These are phyloP conservation scores for Spatulosminthurus flaviceps DNA, from an alignment of 2,888 invertebrate species.

Conservation along the genomic window DNA sequence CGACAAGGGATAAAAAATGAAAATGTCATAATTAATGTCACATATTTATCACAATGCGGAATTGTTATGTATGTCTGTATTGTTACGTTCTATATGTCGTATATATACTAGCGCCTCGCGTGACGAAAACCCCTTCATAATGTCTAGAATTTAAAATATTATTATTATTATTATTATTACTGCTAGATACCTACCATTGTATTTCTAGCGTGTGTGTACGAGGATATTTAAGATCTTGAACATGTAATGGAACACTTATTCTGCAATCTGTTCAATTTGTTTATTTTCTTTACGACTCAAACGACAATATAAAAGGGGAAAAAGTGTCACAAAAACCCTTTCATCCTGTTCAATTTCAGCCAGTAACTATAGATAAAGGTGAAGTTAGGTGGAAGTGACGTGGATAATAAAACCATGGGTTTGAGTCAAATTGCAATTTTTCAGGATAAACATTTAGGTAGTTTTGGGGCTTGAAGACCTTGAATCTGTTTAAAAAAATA, in stretches of 20 bases:
- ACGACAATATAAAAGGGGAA: background rate
- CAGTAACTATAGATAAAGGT: background rate
- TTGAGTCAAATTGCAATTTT: background rate
- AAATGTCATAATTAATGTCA: conserved; percentile 40
- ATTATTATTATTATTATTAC: background rate
- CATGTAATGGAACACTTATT: background rate
- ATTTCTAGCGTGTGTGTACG: too few species aligned
- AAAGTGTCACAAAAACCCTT: background rate
- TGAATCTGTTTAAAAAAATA: background rate
- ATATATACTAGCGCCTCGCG: background rate
- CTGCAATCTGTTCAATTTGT: background rate
- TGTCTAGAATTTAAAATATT: background rate
- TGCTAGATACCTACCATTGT: background rate
- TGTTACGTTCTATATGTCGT: background rate
- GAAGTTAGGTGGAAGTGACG: background rate
- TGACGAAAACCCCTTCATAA: conserved; percentile 11
- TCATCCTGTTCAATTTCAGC: background rate
- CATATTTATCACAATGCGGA: conserved; percentile 32
- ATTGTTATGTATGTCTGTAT: conserved; percentile 3
- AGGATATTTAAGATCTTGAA: too few species aligned
- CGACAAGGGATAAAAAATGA: conserved; percentile 32
- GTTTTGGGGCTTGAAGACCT: background rate
- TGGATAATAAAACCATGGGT: background rate
- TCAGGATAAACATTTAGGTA: background rate
- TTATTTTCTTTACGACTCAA: background rate